Conservation (phyloP, 53 echinoderm and acorn worm species). For the Crossaster papposus region DNA sequence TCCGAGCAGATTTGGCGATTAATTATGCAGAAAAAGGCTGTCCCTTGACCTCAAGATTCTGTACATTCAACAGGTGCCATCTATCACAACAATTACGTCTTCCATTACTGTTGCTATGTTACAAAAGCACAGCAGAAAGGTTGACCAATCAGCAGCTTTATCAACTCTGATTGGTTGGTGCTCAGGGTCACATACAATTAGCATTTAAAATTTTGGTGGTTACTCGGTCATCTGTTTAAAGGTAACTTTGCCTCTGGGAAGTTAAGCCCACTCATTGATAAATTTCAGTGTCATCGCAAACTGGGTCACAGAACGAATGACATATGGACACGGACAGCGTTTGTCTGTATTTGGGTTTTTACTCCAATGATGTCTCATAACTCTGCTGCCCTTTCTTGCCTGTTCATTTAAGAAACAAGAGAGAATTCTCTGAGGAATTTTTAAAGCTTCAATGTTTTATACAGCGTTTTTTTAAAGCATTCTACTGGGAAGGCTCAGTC, state of each 20-base stretch:
- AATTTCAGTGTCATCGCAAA: not conserved
- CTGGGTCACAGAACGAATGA: not conserved
- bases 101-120: too few relatives aligned
- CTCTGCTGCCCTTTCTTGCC: not conserved
- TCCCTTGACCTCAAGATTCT: too few relatives aligned
- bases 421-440: conserved; percentile 9
- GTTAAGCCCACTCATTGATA: not conserved
- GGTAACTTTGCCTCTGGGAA: not conserved
- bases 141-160: too few relatives aligned
- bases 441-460: conserved; percentile 1
- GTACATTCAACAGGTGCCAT: too few relatives aligned
- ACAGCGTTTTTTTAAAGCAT: conserved; percentile 11
- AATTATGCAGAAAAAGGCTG: too few relatives aligned
- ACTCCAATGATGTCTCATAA: not conserved
- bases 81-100: too few relatives aligned
- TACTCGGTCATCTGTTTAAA: not conserved
- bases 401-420: not conserved
- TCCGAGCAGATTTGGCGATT: too few relatives aligned
- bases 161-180: too few relatives aligned
- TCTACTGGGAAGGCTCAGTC: not conserved
- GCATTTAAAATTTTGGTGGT: too few relatives aligned
- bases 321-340: not conserved
- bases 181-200: too few relatives aligned
- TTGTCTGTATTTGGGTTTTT: not conserved
- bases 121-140: too few relatives aligned